Evolutionary conservation across 2,888 invertebrate genomes (phyloP).

Genomic region (Lycophotia porphyrea): DNA sequence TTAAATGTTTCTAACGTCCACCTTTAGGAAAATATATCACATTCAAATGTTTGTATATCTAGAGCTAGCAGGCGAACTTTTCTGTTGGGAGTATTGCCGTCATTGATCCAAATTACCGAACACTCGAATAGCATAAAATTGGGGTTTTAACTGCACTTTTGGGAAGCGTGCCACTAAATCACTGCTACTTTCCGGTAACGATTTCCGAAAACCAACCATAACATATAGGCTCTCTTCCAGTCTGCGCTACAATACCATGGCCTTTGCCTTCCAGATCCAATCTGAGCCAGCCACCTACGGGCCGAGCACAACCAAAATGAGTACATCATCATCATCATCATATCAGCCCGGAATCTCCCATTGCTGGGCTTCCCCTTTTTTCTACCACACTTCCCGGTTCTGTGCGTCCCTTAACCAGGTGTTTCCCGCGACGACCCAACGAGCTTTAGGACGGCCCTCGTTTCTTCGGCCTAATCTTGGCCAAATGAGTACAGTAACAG

Average conservation of each 20-base stretch:
- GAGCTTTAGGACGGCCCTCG: too few relatives aligned
- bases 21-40: constrained; percentile 81
- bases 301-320: not conserved
- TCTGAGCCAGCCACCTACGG: not conserved
- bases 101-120: not conserved
- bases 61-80: not conserved
- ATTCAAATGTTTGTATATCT: not conserved
- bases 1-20: constrained; percentile 93
- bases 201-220: not conserved
- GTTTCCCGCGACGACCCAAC: too few relatives aligned
- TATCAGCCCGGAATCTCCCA: too few relatives aligned
- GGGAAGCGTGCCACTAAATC: not conserved
- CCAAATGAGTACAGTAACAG: not conserved
- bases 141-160: not conserved
- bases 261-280: not conserved
- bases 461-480: too few relatives aligned
- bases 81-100: not conserved
- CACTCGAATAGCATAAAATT: not conserved
- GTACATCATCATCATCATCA: not conserved
- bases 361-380: too few relatives aligned
- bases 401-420: too few relatives aligned
- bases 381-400: too few relatives aligned
- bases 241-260: not conserved
- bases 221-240: too few relatives aligned
- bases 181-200: not conserved